Percentiles rank a stretch among this genome's conserved stretches.
These are phyloP conservation scores for Clarias magur DNA, from an alignment of 2,113 vertebrate species.

Conservation along the genomic window DNA sequence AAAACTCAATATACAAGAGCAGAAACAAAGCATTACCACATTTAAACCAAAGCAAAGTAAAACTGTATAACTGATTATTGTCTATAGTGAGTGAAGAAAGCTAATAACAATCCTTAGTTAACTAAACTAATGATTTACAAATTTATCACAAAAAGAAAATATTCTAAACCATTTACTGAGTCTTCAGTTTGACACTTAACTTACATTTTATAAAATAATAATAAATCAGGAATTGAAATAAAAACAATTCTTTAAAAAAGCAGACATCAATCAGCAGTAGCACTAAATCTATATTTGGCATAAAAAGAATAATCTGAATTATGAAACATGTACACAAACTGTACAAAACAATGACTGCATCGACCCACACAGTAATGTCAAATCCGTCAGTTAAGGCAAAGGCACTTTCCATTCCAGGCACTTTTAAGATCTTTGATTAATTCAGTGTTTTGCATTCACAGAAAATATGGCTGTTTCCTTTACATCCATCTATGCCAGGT, in stretches of 20 bases:
- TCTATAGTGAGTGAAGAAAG: neutral
- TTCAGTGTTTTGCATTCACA: constrained; percentile 32
- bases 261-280: neutral
- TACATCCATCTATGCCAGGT: constrained; percentile 63
- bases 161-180: neutral
- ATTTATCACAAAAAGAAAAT: neutral
- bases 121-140: neutral
- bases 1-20: constrained; percentile 2
- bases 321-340: constrained; percentile 38
- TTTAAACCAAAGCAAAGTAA: neutral
- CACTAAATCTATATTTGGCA: constrained; percentile 17
- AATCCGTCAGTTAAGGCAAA: neutral
- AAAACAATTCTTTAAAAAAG: neutral
- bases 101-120: neutral
- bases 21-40: constrained; percentile 61
- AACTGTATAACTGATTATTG: neutral
- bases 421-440: constrained; percentile 20
- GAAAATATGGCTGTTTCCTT: neutral
- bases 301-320: constrained; percentile 33
- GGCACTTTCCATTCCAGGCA: constrained; percentile 6
- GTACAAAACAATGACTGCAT: constrained; percentile 11
- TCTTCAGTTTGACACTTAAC: neutral
- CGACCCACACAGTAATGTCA: neutral
- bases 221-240: neutral
- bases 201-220: neutral